Conservation (phyloP, 2,888 invertebrate species). For the Drosophila mercatorum region DNA sequence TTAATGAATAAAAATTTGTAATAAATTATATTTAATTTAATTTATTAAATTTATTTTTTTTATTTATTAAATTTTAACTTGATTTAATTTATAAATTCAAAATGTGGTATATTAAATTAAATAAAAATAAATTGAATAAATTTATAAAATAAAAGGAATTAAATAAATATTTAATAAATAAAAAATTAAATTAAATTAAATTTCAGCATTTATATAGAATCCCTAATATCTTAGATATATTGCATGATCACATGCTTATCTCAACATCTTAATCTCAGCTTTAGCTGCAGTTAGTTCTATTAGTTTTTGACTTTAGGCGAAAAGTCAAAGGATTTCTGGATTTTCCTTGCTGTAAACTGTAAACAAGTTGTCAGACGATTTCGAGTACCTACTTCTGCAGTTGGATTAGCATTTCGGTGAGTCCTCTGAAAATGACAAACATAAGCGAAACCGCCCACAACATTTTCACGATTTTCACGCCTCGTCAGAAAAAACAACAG, state of each 20-base stretch:
- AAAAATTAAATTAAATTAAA: no score
- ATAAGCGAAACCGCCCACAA: conserved; percentile 72
- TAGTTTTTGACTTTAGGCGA: background rate
- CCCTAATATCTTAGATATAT: background rate
- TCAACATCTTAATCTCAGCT: conserved; percentile 3
- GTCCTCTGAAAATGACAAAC: conserved; percentile 51
- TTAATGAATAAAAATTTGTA: no score
- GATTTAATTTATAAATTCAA: no score
- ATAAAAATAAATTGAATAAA: no score
- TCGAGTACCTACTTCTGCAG: conserved; percentile 46
- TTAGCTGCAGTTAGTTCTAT: conserved; percentile 1
- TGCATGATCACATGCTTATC: background rate
- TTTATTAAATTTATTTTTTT: no score
- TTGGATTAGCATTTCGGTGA: conserved; percentile 50
- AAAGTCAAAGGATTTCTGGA: conserved; percentile 7
- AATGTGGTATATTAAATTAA: no score
- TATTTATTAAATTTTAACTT: no score
- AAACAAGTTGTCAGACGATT: conserved; percentile 67
- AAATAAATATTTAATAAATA: no score
- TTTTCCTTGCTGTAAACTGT: conserved; percentile 1
- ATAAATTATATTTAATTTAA: no score
- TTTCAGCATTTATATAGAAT: background rate
- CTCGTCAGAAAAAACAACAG: conserved; percentile 54
- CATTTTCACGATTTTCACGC: conserved; percentile 73
- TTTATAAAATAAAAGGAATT: no score